These are phyloP conservation scores for Pipistrellus pygmaeus DNA, from an alignment of 2,797 vertebrate species.

Conservation along the genomic window DNA sequence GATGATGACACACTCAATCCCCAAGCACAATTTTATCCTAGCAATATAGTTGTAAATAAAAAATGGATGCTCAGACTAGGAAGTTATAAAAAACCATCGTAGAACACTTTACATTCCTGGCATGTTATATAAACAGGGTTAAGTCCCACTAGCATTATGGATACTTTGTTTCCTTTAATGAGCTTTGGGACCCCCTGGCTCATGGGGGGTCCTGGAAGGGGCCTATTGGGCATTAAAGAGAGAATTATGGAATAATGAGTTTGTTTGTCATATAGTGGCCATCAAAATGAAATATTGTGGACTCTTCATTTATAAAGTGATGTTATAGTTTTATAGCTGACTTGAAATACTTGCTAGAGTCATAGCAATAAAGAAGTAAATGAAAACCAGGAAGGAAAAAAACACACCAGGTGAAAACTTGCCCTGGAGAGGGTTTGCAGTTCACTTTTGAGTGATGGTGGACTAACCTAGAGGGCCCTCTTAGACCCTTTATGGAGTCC, in stretches of 20 bases:
- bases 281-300: slow-evolving; percentile 24
- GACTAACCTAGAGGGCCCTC: neutral
- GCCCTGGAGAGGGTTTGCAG: neutral
- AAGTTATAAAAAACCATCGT: neutral
- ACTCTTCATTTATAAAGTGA: neutral
- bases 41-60: slow-evolving; percentile 2
- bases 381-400: neutral
- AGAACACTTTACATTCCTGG: neutral
- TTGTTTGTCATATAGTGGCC: neutral
- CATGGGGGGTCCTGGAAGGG: neutral
- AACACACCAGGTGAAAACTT: neutral
- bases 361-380: neutral
- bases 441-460: neutral
- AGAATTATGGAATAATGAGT: neutral
- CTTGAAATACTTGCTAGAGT: slow-evolving; percentile 13
- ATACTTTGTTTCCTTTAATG: neutral
- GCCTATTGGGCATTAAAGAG: neutral
- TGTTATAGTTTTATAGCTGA: neutral
- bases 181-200: neutral
- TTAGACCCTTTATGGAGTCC: neutral
- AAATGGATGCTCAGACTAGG: neutral
- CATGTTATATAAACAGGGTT: neutral
- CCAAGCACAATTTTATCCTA: neutral
- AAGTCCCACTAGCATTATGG: neutral
- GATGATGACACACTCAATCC: neutral